Evolutionary conservation across 2,888 invertebrate genomes (phyloP).

Genomic region (Darwinula stevensoni): DNA sequence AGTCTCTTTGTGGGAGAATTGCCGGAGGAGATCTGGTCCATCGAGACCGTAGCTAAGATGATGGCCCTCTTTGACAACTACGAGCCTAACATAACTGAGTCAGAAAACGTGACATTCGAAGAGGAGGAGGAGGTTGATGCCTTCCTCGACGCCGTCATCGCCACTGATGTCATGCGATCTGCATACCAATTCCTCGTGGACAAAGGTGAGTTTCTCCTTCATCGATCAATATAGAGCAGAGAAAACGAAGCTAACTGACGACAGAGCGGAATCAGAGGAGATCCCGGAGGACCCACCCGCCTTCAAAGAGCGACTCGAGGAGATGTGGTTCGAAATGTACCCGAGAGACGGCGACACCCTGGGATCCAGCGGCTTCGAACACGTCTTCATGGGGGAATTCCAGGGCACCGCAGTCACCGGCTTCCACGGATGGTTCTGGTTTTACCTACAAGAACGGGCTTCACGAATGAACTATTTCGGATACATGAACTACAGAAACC

Average conservation of each 20-base stretch:
- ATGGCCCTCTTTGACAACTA: constrained; percentile 54
- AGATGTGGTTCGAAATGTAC: constrained; percentile 33
- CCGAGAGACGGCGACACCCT: constrained; percentile 31
- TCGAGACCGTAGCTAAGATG: constrained; percentile 32
- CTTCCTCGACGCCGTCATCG: constrained; percentile 42
- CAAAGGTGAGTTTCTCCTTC: constrained; percentile 21
- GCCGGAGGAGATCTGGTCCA: background rate
- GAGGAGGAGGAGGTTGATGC: constrained; percentile 46
- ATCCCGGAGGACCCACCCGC: too few species aligned
- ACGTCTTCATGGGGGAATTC: constrained; percentile 62
- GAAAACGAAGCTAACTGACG: too few species aligned
- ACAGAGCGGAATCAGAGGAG: too few species aligned
- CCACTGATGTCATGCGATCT: constrained; percentile 37
- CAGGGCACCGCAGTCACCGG: constrained; percentile 47
- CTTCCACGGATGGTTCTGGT: constrained; percentile 73
- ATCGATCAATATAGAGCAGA: too few species aligned
- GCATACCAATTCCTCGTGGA: constrained; percentile 31
- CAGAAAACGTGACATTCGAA: constrained; percentile 37
- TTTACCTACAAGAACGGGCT: constrained; percentile 38
- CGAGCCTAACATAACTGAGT: constrained; percentile 34
- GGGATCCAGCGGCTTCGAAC: constrained; percentile 74
- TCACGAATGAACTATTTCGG: constrained; percentile 45
- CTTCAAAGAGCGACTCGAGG: too few species aligned
- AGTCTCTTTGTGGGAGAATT: background rate
- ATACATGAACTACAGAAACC: constrained; percentile 18